These are phyloP conservation scores for Apoderus coryli DNA, from an alignment of 2,888 invertebrate genomes.

Conservation along the genomic window DNA sequence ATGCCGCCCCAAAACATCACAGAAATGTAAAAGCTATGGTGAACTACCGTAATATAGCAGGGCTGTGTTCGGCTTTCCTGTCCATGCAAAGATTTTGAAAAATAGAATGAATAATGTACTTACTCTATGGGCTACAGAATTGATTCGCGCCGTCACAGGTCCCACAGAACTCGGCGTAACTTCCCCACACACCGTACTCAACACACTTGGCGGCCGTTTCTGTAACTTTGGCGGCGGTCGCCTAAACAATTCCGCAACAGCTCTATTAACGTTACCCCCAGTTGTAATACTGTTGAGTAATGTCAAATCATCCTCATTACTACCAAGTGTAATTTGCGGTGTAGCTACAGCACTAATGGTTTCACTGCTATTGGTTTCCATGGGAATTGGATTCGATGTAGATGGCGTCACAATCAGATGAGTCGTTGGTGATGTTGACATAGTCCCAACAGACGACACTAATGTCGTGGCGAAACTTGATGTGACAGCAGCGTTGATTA, in stretches of 20 bases:
- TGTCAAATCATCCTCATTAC: constrained; percentile 20
- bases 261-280: constrained; percentile 24
- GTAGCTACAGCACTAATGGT: constrained; percentile 1
- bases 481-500: too few relatives aligned
- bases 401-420: not conserved
- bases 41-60: too few relatives aligned
- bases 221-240: constrained; percentile 32
- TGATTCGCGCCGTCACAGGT: constrained; percentile 25
- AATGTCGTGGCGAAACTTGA: not conserved
- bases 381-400: not conserved
- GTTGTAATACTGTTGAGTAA: constrained; percentile 23
- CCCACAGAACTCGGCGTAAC: constrained; percentile 28
- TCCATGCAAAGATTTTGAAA: not conserved
- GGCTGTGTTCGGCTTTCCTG: too few relatives aligned
- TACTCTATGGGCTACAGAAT: constrained; percentile 31
- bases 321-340: constrained; percentile 7
- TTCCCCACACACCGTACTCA: constrained; percentile 31
- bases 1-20: too few relatives aligned
- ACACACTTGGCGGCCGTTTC: constrained; percentile 34
- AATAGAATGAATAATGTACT: constrained; percentile 15
- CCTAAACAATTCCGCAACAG: constrained; percentile 24
- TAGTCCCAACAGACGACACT: not conserved
- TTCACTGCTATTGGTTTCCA: not conserved
- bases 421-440: not conserved
- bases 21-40: too few relatives aligned